Evolutionary conservation across 1,140 invertebrate genomes (phyloP).

Genomic region (Orussus abietinus): DNA sequence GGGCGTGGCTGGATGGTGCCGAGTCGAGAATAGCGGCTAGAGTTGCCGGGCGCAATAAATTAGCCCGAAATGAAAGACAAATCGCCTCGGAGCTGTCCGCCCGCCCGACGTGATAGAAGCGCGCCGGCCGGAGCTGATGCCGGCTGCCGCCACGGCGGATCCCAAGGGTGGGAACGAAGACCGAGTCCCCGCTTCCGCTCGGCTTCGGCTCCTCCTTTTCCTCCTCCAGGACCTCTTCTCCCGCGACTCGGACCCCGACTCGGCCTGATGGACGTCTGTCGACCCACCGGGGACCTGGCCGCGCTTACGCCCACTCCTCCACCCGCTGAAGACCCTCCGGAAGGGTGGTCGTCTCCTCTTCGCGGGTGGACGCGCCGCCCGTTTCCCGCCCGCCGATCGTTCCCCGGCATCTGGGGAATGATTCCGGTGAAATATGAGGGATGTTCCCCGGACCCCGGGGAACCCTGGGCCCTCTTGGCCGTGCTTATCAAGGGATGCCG

Average conservation of each 20-base stretch:
- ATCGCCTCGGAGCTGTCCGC: constrained; percentile 53
- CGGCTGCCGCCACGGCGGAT: constrained; percentile 26
- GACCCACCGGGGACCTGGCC: constrained; percentile 27
- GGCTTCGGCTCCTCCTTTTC: constrained; percentile 3
- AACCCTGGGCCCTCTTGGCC: no score
- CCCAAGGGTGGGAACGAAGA: constrained; percentile 30
- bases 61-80: constrained; percentile 56
- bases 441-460: no score
- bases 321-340: constrained; percentile 8
- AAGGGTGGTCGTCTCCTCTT: neutral
- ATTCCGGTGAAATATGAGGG: no score
- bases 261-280: constrained; percentile 38
- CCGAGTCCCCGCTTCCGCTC: constrained; percentile 19
- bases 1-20: constrained; percentile 50
- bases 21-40: constrained; percentile 41
- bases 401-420: no score
- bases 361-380: no score
- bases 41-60: constrained; percentile 48
- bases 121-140: constrained; percentile 32
- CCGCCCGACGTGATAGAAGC: constrained; percentile 52
- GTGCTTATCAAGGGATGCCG: no score
- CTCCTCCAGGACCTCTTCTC: neutral
- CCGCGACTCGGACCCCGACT: constrained; percentile 15
- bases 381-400: no score
- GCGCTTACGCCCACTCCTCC: no score